phyloP scores from a whole-genome alignment of 2,797 vertebrate genomes.

The Uromys caudimaculatus region DNA sequence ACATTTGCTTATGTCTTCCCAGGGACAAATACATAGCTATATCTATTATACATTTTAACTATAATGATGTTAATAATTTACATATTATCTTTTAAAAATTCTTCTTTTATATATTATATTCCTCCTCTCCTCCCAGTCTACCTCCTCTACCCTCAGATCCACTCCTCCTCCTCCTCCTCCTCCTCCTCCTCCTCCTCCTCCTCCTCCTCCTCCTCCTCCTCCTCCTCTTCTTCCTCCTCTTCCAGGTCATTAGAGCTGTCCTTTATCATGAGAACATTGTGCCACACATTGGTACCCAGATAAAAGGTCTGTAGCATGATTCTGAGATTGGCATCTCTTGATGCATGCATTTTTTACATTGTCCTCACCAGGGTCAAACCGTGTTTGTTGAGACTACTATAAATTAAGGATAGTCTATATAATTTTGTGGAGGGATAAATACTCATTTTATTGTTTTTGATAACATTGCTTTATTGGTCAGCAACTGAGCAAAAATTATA shows the following conservation, averaged over 20 bases:
- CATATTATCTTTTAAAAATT: background rate
- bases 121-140: background rate
- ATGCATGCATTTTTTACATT: background rate
- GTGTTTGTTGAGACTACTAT: background rate
- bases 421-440: background rate
- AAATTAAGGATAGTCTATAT: background rate
- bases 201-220: too few species aligned
- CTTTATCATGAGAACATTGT: background rate
- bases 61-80: background rate
- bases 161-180: background rate
- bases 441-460: background rate
- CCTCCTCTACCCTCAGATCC: background rate
- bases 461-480: background rate
- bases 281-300: background rate
- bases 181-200: too few species aligned
- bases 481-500: background rate
- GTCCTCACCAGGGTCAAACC: background rate
- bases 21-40: background rate
- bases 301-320: background rate
- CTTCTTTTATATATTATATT: background rate
- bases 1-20: background rate
- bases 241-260: fast-evolving
- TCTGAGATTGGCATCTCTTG: background rate
- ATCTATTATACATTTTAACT: background rate
- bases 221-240: too few species aligned